Conservation (phyloP, 2,888 invertebrate species). For the Lamellibrachia satsuma region DNA sequence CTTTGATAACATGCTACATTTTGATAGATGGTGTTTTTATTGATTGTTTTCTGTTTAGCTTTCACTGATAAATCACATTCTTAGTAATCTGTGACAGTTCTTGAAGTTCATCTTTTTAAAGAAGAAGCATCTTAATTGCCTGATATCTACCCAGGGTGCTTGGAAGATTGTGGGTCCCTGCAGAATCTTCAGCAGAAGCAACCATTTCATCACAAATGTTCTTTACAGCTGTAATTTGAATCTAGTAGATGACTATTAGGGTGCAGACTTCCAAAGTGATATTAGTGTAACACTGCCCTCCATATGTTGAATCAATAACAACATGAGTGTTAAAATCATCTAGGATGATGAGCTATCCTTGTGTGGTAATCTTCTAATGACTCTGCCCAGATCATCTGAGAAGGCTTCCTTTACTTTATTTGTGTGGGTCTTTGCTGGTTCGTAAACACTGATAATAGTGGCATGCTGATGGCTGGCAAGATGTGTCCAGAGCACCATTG, state of each 20-base stretch:
- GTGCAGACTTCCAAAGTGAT: not conserved
- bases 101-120: not conserved
- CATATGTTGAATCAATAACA: not conserved
- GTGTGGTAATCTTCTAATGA: not conserved
- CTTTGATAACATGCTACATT: not conserved
- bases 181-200: too few species aligned
- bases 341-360: not conserved
- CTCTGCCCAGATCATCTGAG: not conserved
- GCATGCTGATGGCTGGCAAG: not conserved
- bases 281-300: not conserved
- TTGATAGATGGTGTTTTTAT: not conserved
- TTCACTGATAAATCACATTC: not conserved
- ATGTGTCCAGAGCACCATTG: not conserved
- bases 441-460: not conserved
- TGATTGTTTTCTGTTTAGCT: not conserved
- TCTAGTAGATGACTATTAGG: not conserved
- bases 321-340: not conserved
- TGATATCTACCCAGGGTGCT: not conserved
- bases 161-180: not conserved
- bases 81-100: not conserved
- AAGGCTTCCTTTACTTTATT: not conserved
- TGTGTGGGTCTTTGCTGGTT: not conserved
- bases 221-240: not conserved
- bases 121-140: not conserved
- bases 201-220: not conserved